phyloP scores from a whole-genome alignment of 92 coral and sea anemone species.

The Epizoanthus scotinus region DNA sequence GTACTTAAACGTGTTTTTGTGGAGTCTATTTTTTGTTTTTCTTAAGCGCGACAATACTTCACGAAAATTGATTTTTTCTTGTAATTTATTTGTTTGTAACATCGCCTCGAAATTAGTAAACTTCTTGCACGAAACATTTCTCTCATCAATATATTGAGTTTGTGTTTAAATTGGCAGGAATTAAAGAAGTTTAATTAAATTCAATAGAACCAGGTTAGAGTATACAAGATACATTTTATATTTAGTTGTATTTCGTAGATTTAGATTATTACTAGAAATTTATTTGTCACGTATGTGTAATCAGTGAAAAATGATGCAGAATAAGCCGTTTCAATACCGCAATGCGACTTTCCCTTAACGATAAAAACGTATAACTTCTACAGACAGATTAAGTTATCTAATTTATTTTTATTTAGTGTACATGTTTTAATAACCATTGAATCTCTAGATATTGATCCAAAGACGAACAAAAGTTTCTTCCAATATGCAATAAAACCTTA shows the following conservation, averaged over 20 bases:
- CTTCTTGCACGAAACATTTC: neutral
- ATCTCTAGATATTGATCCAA: neutral
- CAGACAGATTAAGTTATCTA: neutral
- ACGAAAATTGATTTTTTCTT: neutral
- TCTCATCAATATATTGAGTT: neutral
- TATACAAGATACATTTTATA: neutral
- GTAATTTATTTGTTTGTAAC: neutral
- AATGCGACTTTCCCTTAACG: neutral
- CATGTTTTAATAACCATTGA: neutral
- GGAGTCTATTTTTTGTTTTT: neutral
- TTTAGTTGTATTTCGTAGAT: neutral
- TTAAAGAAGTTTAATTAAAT: slow-evolving; percentile 16
- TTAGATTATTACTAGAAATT: neutral
- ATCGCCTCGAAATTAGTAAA: neutral
- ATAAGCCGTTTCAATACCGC: no score
- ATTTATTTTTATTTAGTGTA: neutral
- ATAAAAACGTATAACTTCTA: neutral
- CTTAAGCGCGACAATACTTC: no score
- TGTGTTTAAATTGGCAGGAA: neutral
- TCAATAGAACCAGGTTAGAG: neutral
- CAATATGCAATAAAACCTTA: neutral
- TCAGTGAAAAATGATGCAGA: neutral
- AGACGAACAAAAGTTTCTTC: neutral
- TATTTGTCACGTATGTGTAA: neutral
- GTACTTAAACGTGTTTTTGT: no score